Base-by-base conservation (phyloP, 1,140 invertebrate species). In the Nebria ingens region DNA sequence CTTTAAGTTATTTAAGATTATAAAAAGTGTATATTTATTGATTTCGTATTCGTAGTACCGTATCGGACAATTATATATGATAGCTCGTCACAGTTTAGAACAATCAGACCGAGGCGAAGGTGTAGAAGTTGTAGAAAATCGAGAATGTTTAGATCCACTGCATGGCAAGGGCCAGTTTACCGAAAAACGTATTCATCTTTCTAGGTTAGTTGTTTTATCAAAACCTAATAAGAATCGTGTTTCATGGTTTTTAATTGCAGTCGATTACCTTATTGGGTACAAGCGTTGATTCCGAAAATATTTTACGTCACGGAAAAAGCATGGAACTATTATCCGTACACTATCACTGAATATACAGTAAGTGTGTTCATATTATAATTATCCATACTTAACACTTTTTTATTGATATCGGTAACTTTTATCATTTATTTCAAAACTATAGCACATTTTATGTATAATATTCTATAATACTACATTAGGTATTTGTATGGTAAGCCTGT, bases 291-390 rank as follows among this genome's bases (percentile, higher is more conserved):
- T 67, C 92, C 92, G 56, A 84, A 84, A 71, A 84, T 95, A 70
- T 95, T 95, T 74, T 96, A 94, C 71, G 80, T 95, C 0, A 93
- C 87, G 58, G 92, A 95, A 72, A 94, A 93, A 67, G 89, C 91
- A 13, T 95, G 91, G 91, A 96, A 96, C 72, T 94, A 90, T 74
- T 96, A 93, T 76, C 92, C 92, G 45, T 93, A 83, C 67, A 95
- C 92, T 23, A 84, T 90, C 45, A 93, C 91, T 76, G 82, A 83
- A 67, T 84, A 84, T 61, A 81, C 79, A 56, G 79, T 82, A 71
- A 76, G 75, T 76, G n/a, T n/a, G n/a, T n/a, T n/a, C n/a, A n/a
- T n/a, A n/a, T n/a, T n/a, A n/a, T n/a, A n/a, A n/a, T n/a, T n/a
- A n/a, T n/a, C n/a, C n/a, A n/a, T n/a, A n/a, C n/a, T n/a, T n/a